Conservation (phyloP, 2,797 vertebrate species). For the Bryconaethiops microstoma region DNA sequence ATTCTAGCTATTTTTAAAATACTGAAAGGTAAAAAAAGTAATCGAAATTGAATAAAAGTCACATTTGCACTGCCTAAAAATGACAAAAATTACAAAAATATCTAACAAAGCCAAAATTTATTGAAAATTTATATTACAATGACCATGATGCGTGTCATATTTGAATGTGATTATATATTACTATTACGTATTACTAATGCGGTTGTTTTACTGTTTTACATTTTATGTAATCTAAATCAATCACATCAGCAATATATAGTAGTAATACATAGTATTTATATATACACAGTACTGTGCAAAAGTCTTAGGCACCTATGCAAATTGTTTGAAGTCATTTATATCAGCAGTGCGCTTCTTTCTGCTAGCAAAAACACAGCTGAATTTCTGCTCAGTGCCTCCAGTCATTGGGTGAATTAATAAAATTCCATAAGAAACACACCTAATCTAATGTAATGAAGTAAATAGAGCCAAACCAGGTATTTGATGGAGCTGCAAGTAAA, state of each 20-base stretch:
- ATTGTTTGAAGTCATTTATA: no score
- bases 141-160: conserved; percentile 73
- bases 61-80: conserved; percentile 11
- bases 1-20: not conserved
- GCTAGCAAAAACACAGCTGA: no score
- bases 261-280: no score
- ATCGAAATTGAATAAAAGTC: not conserved
- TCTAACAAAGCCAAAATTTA: conserved; percentile 90
- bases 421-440: no score
- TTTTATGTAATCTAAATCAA: not conserved
- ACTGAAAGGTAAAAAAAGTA: not conserved
- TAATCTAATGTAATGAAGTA: no score
- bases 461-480: no score
- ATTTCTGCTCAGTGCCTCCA: no score
- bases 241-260: conserved; percentile 32
- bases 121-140: conserved; percentile 86
- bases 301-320: no score
- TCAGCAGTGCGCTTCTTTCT: no score
- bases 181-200: conserved; percentile 56
- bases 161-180: conserved; percentile 46
- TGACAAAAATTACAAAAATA: conserved; percentile 55
- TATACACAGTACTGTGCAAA: no score
- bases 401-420: no score
- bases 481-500: no score
- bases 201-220: conserved; percentile 36